Base-by-base conservation (phyloP, 2,797 vertebrate genomes). In the Phoebastria nigripes region DNA sequence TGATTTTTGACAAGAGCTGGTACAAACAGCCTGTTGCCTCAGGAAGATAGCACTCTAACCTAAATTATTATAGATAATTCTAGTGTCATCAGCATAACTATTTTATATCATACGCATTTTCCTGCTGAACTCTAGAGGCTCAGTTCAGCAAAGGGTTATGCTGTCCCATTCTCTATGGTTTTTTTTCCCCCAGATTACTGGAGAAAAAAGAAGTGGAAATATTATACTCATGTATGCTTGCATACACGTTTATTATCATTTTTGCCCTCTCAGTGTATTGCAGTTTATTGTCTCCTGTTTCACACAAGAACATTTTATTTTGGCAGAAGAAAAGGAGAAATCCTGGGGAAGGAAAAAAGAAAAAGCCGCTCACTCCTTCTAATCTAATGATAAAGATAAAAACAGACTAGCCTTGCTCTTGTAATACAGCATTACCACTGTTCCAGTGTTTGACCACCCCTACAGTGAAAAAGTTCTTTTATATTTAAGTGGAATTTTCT, bases 1-100 rank as follows among this genome's bases (percentile, higher is more conserved):
- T 87, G 67, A 88, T 96, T 90, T 96, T 93, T 91, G 77, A 94
- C 79, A 97, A 88, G 66, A 95, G n/a, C 26, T 77, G 17, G 21
- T 94, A 93, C 52, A 94, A 97, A 81, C 11, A 90, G 8, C 61
- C n/a, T 94, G 22, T 93, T 96, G 85, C 90, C 94, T 96, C 54
- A 81, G 91, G 93, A 96, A 73, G 51, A 70, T 2, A 94, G 18
- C 35, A 85, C 31, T 93, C 42, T 71, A 92, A 92, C 67, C 18
- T 71, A 94, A 96, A 93, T 94, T 80, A 85, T 84, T 96, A 84
- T 25, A 58, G 80, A 82, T 89, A 91, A 73, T 62, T 94, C 46
- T 63, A 80, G 8, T 70, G 35, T 86, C 79, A 80, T 85, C 22
- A 92, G 5, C 29, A 21, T 85, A 47, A 39, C 51, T 87, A 33